These are phyloP conservation scores for Noctuana brunneofusca DNA, from an alignment of 2,888 invertebrate genomes.

Conservation along the genomic window DNA sequence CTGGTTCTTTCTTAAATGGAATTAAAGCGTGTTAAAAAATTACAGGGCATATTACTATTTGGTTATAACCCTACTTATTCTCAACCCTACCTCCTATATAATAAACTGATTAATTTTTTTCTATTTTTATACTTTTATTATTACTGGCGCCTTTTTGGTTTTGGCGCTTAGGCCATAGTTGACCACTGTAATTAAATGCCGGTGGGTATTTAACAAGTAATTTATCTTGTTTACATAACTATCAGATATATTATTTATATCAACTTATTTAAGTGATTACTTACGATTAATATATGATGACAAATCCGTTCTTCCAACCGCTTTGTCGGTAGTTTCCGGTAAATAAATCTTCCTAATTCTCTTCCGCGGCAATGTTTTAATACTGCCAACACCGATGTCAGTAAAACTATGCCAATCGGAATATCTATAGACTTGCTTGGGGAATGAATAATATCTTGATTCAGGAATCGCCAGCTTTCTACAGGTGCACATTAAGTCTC, in stretches of 20 bases:
- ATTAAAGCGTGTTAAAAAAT: not conserved
- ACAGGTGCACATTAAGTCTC: constrained; percentile 49
- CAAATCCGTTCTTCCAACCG: constrained; percentile 57
- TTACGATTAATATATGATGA: constrained; percentile 49
- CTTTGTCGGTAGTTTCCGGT: constrained; percentile 60
- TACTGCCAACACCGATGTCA: constrained; percentile 59
- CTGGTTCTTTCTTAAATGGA: constrained; percentile 50
- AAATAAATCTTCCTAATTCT: constrained; percentile 58
- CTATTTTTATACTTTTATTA: not conserved
- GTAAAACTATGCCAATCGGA: constrained; percentile 47
- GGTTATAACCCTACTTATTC: no score
- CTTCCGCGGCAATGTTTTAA: constrained; percentile 53
- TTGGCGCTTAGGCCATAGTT: no score
- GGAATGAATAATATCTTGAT: constrained; percentile 26
- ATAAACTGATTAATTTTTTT: not conserved
- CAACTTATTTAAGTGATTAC: constrained; percentile 43
- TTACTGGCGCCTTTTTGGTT: no score
- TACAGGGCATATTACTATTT: no score
- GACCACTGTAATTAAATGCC: no score
- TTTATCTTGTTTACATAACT: no score
- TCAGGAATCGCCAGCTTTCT: constrained; percentile 1
- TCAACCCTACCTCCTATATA: no score
- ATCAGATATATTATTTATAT: no score
- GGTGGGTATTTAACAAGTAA: no score
- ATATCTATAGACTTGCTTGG: constrained; percentile 38